A percentile compares a stretch with the other conserved stretches of the same genome.
Conservation (phyloP, 2,113 vertebrate species). For the Osmerus mordax region DNA sequence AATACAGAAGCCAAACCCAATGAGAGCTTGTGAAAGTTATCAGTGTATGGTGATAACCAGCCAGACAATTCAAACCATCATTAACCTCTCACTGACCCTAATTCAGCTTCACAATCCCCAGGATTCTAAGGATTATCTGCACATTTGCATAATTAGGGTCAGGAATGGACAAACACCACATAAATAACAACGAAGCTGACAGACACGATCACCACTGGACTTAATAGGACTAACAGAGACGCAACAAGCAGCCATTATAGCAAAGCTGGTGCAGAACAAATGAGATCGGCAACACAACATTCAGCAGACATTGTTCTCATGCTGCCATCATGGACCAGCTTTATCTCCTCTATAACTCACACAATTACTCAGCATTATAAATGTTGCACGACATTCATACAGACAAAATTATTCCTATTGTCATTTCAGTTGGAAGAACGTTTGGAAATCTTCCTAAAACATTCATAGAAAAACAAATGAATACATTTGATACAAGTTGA, state of each 20-base stretch:
- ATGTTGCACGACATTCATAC: too few relatives aligned
- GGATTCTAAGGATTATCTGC: slow-evolving; percentile 67
- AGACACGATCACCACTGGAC: slow-evolving; percentile 49
- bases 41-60: slow-evolving; percentile 40
- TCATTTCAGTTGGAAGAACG: too few relatives aligned
- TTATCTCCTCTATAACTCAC: too few relatives aligned
- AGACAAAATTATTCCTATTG: too few relatives aligned
- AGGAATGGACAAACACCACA: slow-evolving; percentile 53
- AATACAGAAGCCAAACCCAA: slow-evolving; percentile 29
- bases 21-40: slow-evolving; percentile 32
- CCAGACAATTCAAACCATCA: slow-evolving; percentile 64
- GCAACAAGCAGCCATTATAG: slow-evolving; percentile 40
- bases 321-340: too few relatives aligned
- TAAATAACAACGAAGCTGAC: slow-evolving; percentile 52
- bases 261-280: slow-evolving; percentile 29
- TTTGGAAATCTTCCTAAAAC: too few relatives aligned
- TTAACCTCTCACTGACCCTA: slow-evolving; percentile 70
- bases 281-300: background rate
- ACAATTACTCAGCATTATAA: too few relatives aligned
- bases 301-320: background rate
- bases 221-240: slow-evolving; percentile 42
- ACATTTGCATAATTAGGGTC: slow-evolving; percentile 75
- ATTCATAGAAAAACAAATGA: too few relatives aligned
- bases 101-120: slow-evolving; percentile 61
- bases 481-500: too few relatives aligned